Evolutionary conservation across 2,797 vertebrate genomes (phyloP).

Genomic region (Enteromius fasciolatus): DNA sequence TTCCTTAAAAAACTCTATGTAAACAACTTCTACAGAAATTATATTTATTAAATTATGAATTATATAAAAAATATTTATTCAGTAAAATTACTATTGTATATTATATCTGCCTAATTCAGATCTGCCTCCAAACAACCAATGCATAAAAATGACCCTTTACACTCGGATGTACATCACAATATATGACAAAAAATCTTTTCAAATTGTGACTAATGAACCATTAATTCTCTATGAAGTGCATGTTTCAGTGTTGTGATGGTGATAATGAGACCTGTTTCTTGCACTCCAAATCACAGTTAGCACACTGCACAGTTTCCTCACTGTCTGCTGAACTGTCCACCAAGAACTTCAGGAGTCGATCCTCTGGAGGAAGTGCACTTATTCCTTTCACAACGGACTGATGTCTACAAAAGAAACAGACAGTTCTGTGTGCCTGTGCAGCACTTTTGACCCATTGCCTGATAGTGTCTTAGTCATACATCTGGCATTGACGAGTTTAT

Average conservation of each 20-base stretch:
- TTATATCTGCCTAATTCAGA: background rate
- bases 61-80: too few species aligned
- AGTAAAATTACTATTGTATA: too few species aligned
- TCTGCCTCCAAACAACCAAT: background rate
- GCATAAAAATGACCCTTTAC: background rate
- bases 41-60: background rate
- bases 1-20: background rate
- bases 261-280: slow-evolving; percentile 73
- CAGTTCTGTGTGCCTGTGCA: slow-evolving; percentile 6
- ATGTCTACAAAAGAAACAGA: slow-evolving; percentile 69
- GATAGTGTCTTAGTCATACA: slow-evolving; percentile 23
- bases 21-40: background rate
- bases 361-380: slow-evolving; percentile 79
- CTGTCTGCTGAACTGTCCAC: slow-evolving; percentile 80
- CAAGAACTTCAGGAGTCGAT: slow-evolving; percentile 84
- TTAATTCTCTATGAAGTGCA: background rate
- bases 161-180: background rate
- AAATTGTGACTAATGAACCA: background rate
- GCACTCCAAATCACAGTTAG: slow-evolving; percentile 83
- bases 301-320: slow-evolving; percentile 77
- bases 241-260: background rate
- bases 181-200: background rate
- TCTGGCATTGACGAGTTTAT: slow-evolving; percentile 33
- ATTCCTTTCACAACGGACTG: slow-evolving; percentile 83
- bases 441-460: slow-evolving; percentile 5